A percentile compares a stretch with the other conserved stretches of the same genome.
These are phyloP conservation scores for Glossophaga mutica DNA, from an alignment of 2,797 vertebrate species.

Conservation along the genomic window DNA sequence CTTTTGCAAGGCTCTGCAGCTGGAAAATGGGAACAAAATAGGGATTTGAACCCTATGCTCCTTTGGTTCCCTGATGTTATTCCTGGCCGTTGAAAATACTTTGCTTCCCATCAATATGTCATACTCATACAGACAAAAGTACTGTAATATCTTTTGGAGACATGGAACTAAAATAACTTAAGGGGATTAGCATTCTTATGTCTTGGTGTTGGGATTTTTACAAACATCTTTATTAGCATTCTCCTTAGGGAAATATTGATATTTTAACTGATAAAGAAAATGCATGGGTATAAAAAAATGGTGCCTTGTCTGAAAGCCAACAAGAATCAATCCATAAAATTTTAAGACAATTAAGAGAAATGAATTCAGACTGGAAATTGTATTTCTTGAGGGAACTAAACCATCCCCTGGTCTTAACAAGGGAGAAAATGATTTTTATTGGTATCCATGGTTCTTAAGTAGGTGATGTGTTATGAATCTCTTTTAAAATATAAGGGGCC, in stretches of 20 bases:
- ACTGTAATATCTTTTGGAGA: background rate
- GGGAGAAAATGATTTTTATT: background rate
- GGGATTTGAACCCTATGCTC: background rate
- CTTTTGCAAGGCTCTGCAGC: background rate
- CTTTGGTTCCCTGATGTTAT: background rate
- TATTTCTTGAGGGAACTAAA: background rate
- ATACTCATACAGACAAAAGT: background rate
- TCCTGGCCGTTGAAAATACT: background rate
- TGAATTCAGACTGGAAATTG: background rate
- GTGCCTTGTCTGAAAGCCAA: background rate
- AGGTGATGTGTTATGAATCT: background rate
- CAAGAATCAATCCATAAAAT: background rate
- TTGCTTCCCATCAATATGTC: background rate
- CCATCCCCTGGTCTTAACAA: background rate
- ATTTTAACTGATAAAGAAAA: constrained; percentile 51
- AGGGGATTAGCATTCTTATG: constrained; percentile 39
- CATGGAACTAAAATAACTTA: background rate
- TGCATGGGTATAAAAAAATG: background rate
- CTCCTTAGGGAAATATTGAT: constrained; percentile 43
- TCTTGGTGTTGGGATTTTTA: background rate
- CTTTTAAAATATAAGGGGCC: background rate
- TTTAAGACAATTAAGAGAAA: constrained; percentile 32
- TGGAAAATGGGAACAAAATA: background rate
- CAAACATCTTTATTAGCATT: constrained; percentile 45
- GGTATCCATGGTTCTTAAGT: background rate